phyloP scores from a whole-genome alignment of 2,113 vertebrate genomes.

The Dolichallabes microphthalmus region DNA sequence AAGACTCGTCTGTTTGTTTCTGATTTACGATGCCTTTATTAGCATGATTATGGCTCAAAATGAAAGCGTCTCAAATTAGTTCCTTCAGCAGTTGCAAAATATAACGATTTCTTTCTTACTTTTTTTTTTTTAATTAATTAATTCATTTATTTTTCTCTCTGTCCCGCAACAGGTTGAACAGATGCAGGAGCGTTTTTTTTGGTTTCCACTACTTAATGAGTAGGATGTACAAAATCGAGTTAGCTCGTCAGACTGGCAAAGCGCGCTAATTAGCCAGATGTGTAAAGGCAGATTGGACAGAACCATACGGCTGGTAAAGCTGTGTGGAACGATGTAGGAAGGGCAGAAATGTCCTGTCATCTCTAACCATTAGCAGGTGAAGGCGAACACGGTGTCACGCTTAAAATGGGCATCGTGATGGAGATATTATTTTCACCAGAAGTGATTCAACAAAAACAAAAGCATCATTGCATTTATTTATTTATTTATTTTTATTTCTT shows the following conservation, averaged over 20 bases:
- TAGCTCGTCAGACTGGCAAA: conserved; percentile 34
- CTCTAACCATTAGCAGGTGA: not conserved
- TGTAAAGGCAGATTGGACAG: conserved; percentile 30
- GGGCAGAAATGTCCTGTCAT: conserved; percentile 19
- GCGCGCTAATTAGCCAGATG: conserved; percentile 40
- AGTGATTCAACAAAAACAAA: not conserved
- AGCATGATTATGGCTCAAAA: not conserved
- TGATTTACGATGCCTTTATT: not conserved
- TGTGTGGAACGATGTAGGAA: conserved; percentile 26
- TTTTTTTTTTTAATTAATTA: no score
- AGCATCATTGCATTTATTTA: not conserved
- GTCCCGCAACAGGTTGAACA: conserved; percentile 26
- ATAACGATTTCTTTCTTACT: not conserved
- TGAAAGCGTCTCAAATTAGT: not conserved
- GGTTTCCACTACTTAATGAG: conserved; percentile 20
- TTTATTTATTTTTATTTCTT: not conserved
- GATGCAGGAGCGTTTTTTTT: conserved; percentile 27
- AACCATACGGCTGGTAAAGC: conserved; percentile 38
- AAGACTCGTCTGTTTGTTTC: not conserved
- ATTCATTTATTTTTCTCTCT: not conserved
- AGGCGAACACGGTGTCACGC: not conserved
- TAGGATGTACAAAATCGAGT: conserved; percentile 19
- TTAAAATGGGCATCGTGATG: not conserved
- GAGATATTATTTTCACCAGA: not conserved
- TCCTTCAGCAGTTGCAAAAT: not conserved